Conservation (phyloP, 2,888 invertebrate genomes). For the Lottia scabra region DNA sequence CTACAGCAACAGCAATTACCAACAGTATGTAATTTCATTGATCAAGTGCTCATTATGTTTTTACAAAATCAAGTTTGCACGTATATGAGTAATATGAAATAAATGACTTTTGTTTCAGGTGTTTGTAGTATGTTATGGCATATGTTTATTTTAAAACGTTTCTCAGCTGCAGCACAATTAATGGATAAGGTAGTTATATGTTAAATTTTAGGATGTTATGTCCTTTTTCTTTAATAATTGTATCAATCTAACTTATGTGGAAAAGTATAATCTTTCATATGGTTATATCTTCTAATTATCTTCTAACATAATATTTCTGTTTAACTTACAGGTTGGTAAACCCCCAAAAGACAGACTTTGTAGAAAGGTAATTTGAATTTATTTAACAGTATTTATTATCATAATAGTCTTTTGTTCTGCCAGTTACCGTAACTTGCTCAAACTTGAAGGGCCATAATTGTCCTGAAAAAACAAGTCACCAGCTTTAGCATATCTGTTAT, state of each 20-base stretch:
- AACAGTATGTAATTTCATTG: no score
- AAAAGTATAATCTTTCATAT: not conserved
- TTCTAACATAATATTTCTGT: conserved; percentile 10
- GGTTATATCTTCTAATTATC: not conserved
- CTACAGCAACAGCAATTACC: no score
- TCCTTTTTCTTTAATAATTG: not conserved
- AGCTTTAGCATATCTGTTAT: no score
- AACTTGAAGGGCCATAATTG: no score
- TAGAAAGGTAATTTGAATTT: conserved; percentile 71
- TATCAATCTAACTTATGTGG: not conserved
- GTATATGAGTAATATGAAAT: no score
- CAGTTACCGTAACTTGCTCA: no score
- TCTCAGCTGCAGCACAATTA: conserved; percentile 83
- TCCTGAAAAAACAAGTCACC: no score
- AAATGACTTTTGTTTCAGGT: conserved; percentile 71
- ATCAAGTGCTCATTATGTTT: no score
- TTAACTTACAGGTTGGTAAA: conserved; percentile 73
- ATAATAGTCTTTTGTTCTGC: no score
- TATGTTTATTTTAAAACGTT: conserved; percentile 84
- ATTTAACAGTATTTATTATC: no score
- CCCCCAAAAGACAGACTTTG: conserved; percentile 87
- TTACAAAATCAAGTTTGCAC: no score
- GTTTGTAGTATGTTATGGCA: conserved; percentile 89
- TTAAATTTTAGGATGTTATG: not conserved
- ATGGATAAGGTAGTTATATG: conserved; percentile 74